A percentile compares a stretch with the other conserved stretches of the same genome.
Conservation (phyloP, 2,888 invertebrate species). For the Drosophila flavopinicola region DNA sequence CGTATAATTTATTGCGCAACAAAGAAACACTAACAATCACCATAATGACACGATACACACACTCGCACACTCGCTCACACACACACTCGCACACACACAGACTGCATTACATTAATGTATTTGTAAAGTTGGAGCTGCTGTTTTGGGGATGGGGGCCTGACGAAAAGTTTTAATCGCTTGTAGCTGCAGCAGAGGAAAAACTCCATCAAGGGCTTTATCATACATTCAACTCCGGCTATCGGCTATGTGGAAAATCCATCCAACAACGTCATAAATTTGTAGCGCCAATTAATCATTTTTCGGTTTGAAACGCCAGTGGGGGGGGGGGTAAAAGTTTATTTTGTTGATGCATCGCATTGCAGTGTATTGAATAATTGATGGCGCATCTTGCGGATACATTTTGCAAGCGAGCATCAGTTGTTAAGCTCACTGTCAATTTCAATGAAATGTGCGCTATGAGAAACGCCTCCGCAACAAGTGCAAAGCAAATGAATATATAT, state of each 20-base stretch:
- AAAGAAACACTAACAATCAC: slow-evolving; percentile 60
- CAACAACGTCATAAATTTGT: slow-evolving; percentile 73
- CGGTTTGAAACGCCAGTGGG: slow-evolving; percentile 6
- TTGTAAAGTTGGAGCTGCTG: slow-evolving; percentile 58
- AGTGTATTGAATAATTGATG: slow-evolving; percentile 62
- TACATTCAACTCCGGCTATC: slow-evolving; percentile 75
- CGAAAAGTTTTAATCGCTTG: slow-evolving; percentile 69
- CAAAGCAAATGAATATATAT: too few relatives aligned
- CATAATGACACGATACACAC: slow-evolving; percentile 41
- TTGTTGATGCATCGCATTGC: slow-evolving; percentile 48
- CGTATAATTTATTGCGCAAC: slow-evolving; percentile 68
- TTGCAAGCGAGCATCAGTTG: slow-evolving; percentile 19
- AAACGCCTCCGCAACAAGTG: slow-evolving; percentile 62
- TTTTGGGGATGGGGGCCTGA: slow-evolving; percentile 45
- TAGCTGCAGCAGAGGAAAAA: slow-evolving; percentile 27
- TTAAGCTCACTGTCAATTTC: slow-evolving; percentile 43
- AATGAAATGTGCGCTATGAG: slow-evolving; percentile 43
- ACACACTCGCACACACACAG: slow-evolving; percentile 17
- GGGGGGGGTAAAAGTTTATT: slow-evolving; percentile 24
- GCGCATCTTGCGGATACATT: slow-evolving; percentile 50
- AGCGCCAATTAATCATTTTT: slow-evolving; percentile 76
- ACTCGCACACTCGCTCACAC: slow-evolving; percentile 16
- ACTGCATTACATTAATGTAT: slow-evolving; percentile 56
- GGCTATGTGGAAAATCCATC: slow-evolving; percentile 33
- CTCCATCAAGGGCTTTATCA: slow-evolving; percentile 60